phyloP scores from a whole-genome alignment of 2,888 invertebrate species.

The Monochamus alternatus region DNA sequence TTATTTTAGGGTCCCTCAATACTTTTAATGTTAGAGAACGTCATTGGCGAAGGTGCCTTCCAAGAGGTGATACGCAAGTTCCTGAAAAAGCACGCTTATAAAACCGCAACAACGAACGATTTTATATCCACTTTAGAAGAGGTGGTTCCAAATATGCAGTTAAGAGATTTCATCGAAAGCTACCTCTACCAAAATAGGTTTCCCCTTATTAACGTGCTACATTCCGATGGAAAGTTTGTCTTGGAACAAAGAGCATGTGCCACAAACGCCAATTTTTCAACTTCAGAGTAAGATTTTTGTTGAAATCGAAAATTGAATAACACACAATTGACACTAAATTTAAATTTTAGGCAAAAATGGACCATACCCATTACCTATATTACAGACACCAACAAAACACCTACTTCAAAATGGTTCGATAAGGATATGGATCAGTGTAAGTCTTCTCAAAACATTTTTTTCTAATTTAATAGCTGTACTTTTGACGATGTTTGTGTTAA shows the following conservation, averaged over 20 bases:
- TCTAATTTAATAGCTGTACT: too few species aligned
- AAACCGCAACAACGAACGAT: constrained; percentile 85
- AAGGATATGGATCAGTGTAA: constrained; percentile 73
- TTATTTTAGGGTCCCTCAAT: constrained; percentile 81
- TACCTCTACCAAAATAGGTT: constrained; percentile 91
- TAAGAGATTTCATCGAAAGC: constrained; percentile 81
- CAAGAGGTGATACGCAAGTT: constrained; percentile 80
- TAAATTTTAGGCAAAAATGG: constrained; percentile 80
- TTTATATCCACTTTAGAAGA: constrained; percentile 78
- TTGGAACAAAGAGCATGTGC: constrained; percentile 83
- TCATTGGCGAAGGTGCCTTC: constrained; percentile 82
- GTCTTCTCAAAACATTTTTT: constrained; percentile 35
- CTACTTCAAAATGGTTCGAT: constrained; percentile 57
- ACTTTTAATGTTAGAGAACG: constrained; percentile 87
- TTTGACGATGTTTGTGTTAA: too few species aligned
- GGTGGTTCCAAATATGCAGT: constrained; percentile 71
- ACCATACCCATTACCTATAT: constrained; percentile 85
- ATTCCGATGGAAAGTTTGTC: constrained; percentile 69
- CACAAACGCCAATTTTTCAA: constrained; percentile 71
- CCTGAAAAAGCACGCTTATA: constrained; percentile 78
- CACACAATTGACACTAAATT: neutral
- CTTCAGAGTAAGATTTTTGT: constrained; percentile 58
- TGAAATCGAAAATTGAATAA: neutral
- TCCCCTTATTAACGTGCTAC: constrained; percentile 79
- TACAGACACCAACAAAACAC: constrained; percentile 66